phyloP scores from a whole-genome alignment of 2,888 invertebrate species.

The Erebia aethiops region DNA sequence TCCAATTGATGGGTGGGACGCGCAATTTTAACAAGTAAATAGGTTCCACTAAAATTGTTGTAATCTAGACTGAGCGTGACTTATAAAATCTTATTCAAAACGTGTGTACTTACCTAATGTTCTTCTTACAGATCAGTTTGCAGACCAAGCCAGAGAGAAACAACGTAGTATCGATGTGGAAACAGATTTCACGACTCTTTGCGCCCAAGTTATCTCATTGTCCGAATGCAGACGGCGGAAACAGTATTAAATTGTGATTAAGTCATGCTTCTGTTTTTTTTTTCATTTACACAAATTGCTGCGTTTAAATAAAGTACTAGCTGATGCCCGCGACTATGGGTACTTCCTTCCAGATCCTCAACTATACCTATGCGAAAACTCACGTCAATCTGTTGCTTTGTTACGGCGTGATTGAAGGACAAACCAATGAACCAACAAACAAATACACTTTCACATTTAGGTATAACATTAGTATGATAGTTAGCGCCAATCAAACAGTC shows the following conservation, averaged over 20 bases:
- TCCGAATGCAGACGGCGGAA: constrained; percentile 47
- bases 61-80: not conserved
- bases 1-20: no score
- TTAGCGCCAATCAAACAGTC: no score
- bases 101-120: constrained; percentile 10
- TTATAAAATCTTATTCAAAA: no score
- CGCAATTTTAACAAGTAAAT: no score
- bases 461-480: no score
- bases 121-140: constrained; percentile 47
- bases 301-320: not conserved
- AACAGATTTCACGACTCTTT: constrained; percentile 63
- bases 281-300: not conserved
- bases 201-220: constrained; percentile 60
- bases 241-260: constrained; percentile 38
- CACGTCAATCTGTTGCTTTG: no score
- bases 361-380: no score
- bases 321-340: not conserved
- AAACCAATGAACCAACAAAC: no score
- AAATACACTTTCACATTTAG: no score
- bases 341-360: no score
- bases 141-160: constrained; percentile 54
- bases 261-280: not conserved
- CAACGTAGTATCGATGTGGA: constrained; percentile 62
- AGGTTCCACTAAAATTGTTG: not conserved
- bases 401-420: no score